Base-by-base conservation (phyloP, 2,888 invertebrate genomes). In the Endomychus coccineus region DNA sequence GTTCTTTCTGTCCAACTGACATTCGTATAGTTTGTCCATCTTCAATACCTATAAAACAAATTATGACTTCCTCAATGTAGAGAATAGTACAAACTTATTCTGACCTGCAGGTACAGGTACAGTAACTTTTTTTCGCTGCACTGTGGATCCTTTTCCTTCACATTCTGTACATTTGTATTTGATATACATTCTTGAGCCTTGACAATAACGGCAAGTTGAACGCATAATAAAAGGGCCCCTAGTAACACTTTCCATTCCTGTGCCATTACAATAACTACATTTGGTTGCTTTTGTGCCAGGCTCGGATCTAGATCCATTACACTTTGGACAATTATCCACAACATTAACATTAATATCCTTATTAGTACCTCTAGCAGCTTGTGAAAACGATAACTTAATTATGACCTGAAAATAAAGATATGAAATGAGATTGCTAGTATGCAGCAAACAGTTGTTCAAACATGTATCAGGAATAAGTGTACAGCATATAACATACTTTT, bases 21-120 rank as follows among this genome's bases (percentile, higher is more conserved):
- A 98, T 87, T 36, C 97, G 78, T 3, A 98, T 83, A 0, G 95
- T 95, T 66, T 99, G 97, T 0, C 96, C 96, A 63, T 98, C 90
- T 62, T 97, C 95, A 4, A 98, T 90, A 11, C 90, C 65, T 65
- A 34, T 13, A 48, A 46, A 14, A 36, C 23, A 3, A 14, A 19
- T 19, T 7, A 7, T 19, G 6, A n/a, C 21, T 19, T 19, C 21
- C n/a, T n/a, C n/a, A n/a, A n/a, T n/a, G n/a, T n/a, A 16, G 29
- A 3, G 9, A 16, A 29, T 12, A 3, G 15, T 5, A 11, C 4
- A 16, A 16, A 7, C n/a, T 16, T 29, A 22, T 25, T 37, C 44
- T 40, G 43, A 63, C 66, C 91, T 32, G 83, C 94, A 7, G 98
- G 98, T 3, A 98, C 92, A 0, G 95, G 92, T 1, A 98, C 89